Conservation (phyloP, 2,888 invertebrate species). For the Tortricodes alternella region DNA sequence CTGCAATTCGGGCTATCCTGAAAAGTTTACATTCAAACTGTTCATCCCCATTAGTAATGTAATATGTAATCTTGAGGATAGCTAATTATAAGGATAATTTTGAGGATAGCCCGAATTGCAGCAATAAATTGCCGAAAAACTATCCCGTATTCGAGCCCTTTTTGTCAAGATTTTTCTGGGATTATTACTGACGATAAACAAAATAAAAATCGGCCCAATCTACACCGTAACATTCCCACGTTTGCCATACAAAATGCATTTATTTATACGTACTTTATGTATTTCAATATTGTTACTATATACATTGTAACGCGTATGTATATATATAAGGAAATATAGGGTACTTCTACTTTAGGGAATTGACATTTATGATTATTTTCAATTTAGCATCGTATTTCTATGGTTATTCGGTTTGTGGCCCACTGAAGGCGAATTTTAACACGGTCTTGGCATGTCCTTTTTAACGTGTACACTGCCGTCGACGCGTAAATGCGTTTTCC, state of each 20-base stretch:
- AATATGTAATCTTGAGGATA: no score
- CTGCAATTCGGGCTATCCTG: no score
- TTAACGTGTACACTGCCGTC: no score
- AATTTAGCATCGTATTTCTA: slow-evolving; percentile 53
- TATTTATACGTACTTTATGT: slow-evolving; percentile 52
- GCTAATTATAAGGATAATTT: no score
- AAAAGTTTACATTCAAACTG: no score
- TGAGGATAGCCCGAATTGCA: no score
- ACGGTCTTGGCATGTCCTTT: no score
- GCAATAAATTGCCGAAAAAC: no score
- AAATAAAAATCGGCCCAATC: neutral
- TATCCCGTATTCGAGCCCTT: no score
- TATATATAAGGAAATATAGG: slow-evolving; percentile 65
- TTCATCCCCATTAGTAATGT: no score
- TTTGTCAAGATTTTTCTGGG: neutral
- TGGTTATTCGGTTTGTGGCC: slow-evolving; percentile 42
- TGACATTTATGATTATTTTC: slow-evolving; percentile 47
- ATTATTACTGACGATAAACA: no score
- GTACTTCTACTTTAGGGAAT: slow-evolving; percentile 69
- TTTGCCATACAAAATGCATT: slow-evolving; percentile 74
- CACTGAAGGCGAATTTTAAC: slow-evolving; percentile 29
- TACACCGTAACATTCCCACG: slow-evolving; percentile 57
- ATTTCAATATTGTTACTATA: slow-evolving; percentile 35
- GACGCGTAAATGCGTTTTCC: no score
- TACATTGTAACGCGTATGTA: slow-evolving; percentile 41